These are phyloP conservation scores for Micromesistius poutassou DNA, from an alignment of 2,797 vertebrate genomes.

Conservation along the genomic window DNA sequence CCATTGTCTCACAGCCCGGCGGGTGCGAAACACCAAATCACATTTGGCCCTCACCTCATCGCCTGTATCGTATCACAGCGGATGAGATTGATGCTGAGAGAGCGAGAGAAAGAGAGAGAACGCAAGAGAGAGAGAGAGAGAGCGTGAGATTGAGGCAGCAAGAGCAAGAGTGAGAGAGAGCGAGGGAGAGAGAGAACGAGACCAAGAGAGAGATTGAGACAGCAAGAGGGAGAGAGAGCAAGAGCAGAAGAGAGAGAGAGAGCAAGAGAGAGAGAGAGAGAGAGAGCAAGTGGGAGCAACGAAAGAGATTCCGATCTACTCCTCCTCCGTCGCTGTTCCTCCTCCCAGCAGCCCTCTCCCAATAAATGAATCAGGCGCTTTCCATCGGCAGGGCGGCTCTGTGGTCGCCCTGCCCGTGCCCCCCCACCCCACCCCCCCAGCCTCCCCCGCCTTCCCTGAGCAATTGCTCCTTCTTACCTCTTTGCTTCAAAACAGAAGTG, in stretches of 20 bases:
- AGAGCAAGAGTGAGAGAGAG: background rate
- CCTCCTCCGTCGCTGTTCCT: constrained; percentile 13
- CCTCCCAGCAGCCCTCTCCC: constrained; percentile 23
- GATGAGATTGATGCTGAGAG: background rate
- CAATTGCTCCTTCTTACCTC: background rate
- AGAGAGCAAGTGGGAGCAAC: background rate
- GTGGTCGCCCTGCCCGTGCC: no score
- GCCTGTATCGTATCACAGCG: background rate
- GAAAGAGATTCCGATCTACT: no score
- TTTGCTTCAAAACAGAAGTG: constrained; percentile 30
- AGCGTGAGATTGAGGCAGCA: background rate
- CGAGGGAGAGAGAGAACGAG: background rate
- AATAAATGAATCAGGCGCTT: constrained; percentile 51
- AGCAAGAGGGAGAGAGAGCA: background rate
- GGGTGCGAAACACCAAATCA: background rate
- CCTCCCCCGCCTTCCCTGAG: constrained; percentile 13
- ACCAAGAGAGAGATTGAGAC: background rate
- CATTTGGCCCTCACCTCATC: no score
- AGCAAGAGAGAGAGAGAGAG: background rate
- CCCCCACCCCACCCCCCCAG: constrained; percentile 18
- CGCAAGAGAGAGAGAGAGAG: background rate
- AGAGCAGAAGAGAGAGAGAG: background rate
- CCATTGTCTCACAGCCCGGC: background rate
- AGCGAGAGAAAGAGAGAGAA: background rate
- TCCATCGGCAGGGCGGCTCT: constrained; percentile 46